Conservation (phyloP, 2,888 invertebrate species). For the Hydriomena furcata region DNA sequence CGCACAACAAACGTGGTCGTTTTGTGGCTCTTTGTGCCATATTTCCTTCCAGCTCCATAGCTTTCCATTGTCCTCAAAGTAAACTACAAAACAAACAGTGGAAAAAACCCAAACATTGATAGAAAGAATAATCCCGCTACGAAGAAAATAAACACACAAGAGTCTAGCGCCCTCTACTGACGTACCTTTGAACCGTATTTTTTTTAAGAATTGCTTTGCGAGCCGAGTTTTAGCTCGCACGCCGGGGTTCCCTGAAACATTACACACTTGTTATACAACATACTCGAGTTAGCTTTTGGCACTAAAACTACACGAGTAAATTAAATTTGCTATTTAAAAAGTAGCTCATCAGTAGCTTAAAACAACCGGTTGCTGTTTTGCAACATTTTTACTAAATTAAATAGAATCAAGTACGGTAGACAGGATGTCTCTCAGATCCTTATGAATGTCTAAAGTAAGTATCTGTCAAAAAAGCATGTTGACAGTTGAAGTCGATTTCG, state of each 20-base stretch:
- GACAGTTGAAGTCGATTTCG: no score
- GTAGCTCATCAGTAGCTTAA: no score
- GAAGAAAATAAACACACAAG: constrained; percentile 30
- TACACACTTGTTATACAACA: constrained; percentile 11
- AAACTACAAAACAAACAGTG: constrained; percentile 10
- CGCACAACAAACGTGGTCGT: background rate
- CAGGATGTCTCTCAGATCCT: no score
- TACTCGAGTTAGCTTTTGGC: no score
- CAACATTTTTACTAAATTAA: no score
- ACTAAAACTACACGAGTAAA: no score
- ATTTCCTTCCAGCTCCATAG: background rate
- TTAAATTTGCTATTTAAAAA: no score
- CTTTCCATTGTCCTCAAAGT: constrained; percentile 9
- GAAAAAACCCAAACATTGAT: constrained; percentile 23
- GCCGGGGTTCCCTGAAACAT: constrained; percentile 68
- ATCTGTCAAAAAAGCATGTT: no score
- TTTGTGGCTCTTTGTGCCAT: constrained; percentile 2
- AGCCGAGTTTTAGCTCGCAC: constrained; percentile 64
- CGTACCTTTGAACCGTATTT: constrained; percentile 76
- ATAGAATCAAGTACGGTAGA: no score
- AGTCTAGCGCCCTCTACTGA: constrained; percentile 61
- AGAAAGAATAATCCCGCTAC: constrained; percentile 25
- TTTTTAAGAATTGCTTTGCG: constrained; percentile 73
- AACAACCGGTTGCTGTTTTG: no score
- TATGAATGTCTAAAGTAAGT: no score